Evolutionary conservation across 2,113 vertebrate species (phyloP).

Genomic region (Ariopsis seemanni): DNA sequence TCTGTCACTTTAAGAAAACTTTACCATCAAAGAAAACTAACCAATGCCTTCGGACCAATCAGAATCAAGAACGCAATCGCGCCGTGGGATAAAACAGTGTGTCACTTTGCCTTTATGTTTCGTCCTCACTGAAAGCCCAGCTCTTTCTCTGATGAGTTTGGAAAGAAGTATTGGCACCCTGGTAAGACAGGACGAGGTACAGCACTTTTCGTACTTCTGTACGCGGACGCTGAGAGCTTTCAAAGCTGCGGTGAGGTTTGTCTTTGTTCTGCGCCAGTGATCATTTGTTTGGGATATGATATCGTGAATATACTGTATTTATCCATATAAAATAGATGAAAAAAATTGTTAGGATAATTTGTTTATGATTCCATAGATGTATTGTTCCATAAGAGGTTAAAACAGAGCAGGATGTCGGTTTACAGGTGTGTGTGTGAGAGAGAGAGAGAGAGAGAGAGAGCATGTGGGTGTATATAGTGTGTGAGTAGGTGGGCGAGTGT

Average conservation of each 20-base stretch:
- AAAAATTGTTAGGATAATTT: background rate
- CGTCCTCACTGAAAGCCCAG: no score
- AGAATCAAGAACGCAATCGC: no score
- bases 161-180: background rate
- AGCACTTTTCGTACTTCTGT: background rate
- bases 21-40: no score
- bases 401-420: background rate
- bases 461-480: background rate
- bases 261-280: background rate
- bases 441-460: background rate
- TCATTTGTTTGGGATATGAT: background rate
- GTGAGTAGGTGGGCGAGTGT: background rate
- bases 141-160: no score
- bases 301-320: background rate
- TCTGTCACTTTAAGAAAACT: no score
- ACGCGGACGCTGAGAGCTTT: no score
- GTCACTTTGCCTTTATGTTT: no score
- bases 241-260: no score
- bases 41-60: no score
- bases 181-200: background rate
- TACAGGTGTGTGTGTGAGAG: background rate
- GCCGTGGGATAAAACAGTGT: no score
- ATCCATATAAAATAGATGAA: background rate
- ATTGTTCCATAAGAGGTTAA: background rate
- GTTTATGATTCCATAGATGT: no score